A percentile compares a stretch with the other conserved stretches of the same genome.
Evolutionary conservation across 2,888 invertebrate genomes (phyloP).

Genomic region (Dichetophora obliterata): DNA sequence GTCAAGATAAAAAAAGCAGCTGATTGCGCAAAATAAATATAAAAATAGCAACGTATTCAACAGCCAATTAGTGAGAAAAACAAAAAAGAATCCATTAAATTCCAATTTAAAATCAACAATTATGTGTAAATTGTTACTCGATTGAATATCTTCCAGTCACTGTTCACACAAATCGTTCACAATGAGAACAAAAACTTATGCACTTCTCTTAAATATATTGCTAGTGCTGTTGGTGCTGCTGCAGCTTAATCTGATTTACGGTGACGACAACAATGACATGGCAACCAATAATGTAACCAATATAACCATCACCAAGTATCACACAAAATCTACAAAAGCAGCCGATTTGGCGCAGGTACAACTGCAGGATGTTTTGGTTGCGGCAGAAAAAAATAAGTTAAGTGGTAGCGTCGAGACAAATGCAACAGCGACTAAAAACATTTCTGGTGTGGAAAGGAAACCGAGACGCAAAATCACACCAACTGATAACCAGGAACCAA

Average conservation of each 20-base stretch:
- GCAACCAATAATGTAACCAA: conserved; percentile 11
- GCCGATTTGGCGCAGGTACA: conserved; percentile 32
- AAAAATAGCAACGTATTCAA: conserved; percentile 5
- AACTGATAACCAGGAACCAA: conserved; percentile 29
- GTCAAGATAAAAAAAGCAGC: neutral
- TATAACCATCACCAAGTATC: conserved; percentile 16
- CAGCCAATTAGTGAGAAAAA: neutral
- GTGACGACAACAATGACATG: neutral
- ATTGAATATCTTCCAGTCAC: neutral
- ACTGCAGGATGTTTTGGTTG: conserved; percentile 23
- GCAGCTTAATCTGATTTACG: neutral
- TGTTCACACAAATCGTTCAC: neutral
- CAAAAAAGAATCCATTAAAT: too few species aligned
- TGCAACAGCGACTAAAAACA: neutral
- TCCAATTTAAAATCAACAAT: too few species aligned
- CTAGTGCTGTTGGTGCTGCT: conserved; percentile 14
- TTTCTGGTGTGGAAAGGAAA: conserved; percentile 1
- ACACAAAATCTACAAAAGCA: conserved; percentile 29
- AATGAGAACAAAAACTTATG: conserved; percentile 18
- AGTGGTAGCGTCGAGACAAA: neutral
- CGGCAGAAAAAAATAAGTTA: neutral
- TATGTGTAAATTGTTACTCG: too few species aligned
- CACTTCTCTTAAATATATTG: neutral
- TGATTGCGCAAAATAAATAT: conserved; percentile 1
- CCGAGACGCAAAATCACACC: conserved; percentile 32